Evolutionary conservation across 1,140 invertebrate genomes (phyloP), one percentile per base, ranked within the genome.

Genomic region (Drosophila grimshawi): DNA sequence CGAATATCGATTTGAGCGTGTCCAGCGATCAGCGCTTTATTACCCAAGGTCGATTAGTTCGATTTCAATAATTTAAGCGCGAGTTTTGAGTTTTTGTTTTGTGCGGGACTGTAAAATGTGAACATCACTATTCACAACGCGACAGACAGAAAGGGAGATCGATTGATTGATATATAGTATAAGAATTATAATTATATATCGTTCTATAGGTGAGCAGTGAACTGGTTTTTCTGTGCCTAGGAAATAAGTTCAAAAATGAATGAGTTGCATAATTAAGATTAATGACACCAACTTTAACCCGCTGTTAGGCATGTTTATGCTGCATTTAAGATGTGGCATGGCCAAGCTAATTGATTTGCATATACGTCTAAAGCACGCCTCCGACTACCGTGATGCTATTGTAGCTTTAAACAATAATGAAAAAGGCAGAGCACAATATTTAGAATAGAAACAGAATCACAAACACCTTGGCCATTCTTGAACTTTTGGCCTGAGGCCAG

Each of bases 221-320:
- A 74, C 81, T 83, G 85, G 80, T 89, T 88, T 68, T 70, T 53
- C 57, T 41, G 45, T 27, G 19, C 19, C 63, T 82, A 68, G 61
- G 64, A 69, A 80, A 67, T 71, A 56, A 43, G 29, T 45, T 52
- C 27, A 60, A 48, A 33, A 57, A 30, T 49, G n/a, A 59, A 60
- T 41, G 19, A 74, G 43, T 57, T 33, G 49, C 65, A 64, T 64
- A 82, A 63, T 71, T 63, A 70, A 76, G 76, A 64, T 71, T 61
- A 70, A 69, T 66, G 60, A 37, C 52, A 61, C 60, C 60, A 63
- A 63, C 35, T 76, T 48, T 49, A 30, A 45, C 30, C 4, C 29
- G 10, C 68, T 59, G 32, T 57, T 53, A 33, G 41, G 55, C 43
- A 64, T 45, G 33, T n/a, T 56, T 49, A 52, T 48, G 64, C 27